These are phyloP conservation scores for Sorex fumeus DNA, from an alignment of 2,113 vertebrate genomes.

Conservation along the genomic window DNA sequence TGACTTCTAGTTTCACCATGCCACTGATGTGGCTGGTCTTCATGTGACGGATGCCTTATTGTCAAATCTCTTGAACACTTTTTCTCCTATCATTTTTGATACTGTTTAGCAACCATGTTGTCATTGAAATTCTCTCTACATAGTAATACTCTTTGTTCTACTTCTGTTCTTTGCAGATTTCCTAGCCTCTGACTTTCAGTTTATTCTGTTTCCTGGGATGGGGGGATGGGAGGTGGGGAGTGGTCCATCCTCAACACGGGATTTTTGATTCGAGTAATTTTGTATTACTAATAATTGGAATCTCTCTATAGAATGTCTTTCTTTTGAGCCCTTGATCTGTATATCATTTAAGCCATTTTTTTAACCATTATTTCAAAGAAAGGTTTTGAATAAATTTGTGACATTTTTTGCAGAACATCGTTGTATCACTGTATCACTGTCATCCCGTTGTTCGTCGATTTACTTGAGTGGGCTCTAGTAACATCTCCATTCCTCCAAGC, in stretches of 20 bases:
- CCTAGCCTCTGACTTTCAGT: not conserved
- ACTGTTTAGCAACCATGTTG: not conserved
- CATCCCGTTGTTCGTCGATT: too few species aligned
- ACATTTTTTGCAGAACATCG: not conserved
- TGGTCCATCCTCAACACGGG: constrained; percentile 1
- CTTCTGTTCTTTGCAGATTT: not conserved
- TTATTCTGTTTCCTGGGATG: not conserved
- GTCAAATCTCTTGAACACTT: not conserved
- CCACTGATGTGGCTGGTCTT: not conserved
- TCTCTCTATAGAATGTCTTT: not conserved
- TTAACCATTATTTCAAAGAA: not conserved
- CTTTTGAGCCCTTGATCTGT: constrained; percentile 20
- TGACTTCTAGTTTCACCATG: not conserved
- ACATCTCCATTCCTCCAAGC: too few species aligned
- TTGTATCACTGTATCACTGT: too few species aligned
- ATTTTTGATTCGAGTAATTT: constrained; percentile 10
- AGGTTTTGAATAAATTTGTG: constrained; percentile 9
- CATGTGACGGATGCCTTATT: not conserved
- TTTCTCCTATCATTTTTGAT: constrained; percentile 15
- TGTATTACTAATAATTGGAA: not conserved
- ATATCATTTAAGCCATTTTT: not conserved
- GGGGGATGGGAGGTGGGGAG: too few species aligned
- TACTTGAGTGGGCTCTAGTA: too few species aligned
- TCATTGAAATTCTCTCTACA: not conserved
- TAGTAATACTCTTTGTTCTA: constrained; percentile 27